Evolutionary conservation across 1,140 invertebrate genomes (phyloP), one percentile per base, ranked within the genome.

Genomic region (Diorhabda sublineata): DNA sequence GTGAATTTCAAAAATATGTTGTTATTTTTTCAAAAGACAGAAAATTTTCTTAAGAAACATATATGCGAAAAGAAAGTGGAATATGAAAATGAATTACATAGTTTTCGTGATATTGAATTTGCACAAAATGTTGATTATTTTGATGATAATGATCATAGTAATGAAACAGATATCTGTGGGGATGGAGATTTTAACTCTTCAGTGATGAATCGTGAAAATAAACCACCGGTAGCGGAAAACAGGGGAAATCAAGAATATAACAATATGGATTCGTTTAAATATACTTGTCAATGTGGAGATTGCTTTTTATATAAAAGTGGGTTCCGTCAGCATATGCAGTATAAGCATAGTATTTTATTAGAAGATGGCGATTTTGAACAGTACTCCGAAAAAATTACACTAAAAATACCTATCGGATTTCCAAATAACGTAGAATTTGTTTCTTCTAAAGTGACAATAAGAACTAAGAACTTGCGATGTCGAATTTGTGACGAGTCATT

Each of bases 231-330:
- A 26, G 26, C 41, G 45, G 42, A n/a, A 45, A 69, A 9, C 59
- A 69, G 42, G 9, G 42, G 8, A 64, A 69, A 66, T 8, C 5
- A 57, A 42, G 64, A 66, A 26, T 45, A 52, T 42, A 47, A 57
- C 3, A 61, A 5, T 26, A 41, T 61, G 45, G 42, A 41, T 47
- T 64, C 43, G 41, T 56, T 61, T 44, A 72, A 67, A 67, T 70
- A 42, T 47, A 64, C 52, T 63, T 67, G 47, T 67, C 58, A 70
- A 52, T 70, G 69, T 58, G 69, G 69, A 41, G 65, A 70, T 42
- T 64, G 52, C 60, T 70, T 67, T 41, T 56, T 67, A 26, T 60
- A 70, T 58, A 70, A 70, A 59, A 11, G 56, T 44, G 69, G 61
- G n/a, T 63, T 70, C 59, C 69, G 64, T 9, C 61, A 57, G 11